A percentile compares a stretch with the other conserved stretches of the same genome.
phyloP scores from a whole-genome alignment of 1,140 invertebrate genomes.

The Hycleus cichorii region DNA sequence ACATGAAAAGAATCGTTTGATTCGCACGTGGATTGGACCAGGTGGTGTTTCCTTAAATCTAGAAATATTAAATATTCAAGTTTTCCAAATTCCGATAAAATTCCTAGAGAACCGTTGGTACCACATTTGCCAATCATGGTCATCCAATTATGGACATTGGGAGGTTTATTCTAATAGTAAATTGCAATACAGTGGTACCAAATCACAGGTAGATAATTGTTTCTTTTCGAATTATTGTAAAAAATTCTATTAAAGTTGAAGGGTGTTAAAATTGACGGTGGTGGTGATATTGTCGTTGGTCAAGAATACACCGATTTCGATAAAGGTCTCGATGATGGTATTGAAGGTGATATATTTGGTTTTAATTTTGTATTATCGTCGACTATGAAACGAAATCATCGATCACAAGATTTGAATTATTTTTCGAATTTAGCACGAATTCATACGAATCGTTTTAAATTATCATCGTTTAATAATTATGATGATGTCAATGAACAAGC shows the following conservation, averaged over 20 bases:
- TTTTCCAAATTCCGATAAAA: conserved; percentile 43
- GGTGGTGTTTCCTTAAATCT: conserved; percentile 48
- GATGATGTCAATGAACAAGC: conserved; percentile 21
- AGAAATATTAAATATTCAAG: conserved; percentile 46
- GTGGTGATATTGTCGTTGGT: conserved; percentile 57
- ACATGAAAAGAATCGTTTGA: conserved; percentile 50
- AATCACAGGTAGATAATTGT: conserved; percentile 44
- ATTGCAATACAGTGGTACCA: conserved; percentile 40
- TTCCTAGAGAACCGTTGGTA: conserved; percentile 52
- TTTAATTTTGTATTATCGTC: conserved; percentile 56
- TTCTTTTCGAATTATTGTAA: conserved; percentile 11
- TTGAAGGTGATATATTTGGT: conserved; percentile 60
- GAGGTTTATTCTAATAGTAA: conserved; percentile 52
- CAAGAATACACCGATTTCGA: conserved; percentile 59
- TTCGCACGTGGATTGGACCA: conserved; percentile 53
- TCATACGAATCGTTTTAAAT: not conserved
- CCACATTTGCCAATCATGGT: conserved; percentile 60
- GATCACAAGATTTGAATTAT: not conserved
- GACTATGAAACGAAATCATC: conserved; percentile 38
- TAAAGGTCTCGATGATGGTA: conserved; percentile 54
- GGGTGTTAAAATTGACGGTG: conserved; percentile 45
- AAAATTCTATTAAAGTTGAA: conserved; percentile 18
- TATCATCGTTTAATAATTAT: not conserved
- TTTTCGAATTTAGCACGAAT: not conserved
- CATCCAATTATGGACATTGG: conserved; percentile 50